Evolutionary conservation across 1,140 invertebrate genomes (phyloP).

Genomic region (Brachionus plicatilis): DNA sequence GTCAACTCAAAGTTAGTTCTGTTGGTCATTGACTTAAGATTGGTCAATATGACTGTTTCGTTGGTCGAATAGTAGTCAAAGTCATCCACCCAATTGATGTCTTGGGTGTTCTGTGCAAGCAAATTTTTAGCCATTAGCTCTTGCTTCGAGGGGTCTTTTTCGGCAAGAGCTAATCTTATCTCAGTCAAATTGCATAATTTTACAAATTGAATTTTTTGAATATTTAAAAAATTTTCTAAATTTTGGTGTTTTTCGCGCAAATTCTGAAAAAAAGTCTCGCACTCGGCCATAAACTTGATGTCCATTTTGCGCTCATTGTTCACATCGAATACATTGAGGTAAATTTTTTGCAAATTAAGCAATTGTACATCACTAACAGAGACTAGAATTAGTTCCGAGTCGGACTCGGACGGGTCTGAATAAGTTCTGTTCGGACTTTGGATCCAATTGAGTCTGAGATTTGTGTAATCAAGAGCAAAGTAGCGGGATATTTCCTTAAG

Average conservation of each 20-base stretch:
- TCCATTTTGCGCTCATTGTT: constrained; percentile 5
- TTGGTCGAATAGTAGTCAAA: neutral
- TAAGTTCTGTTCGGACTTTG: neutral
- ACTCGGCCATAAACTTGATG: neutral
- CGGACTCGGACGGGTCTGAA: neutral
- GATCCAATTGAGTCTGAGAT: constrained; percentile 19
- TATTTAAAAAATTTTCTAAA: constrained; percentile 12
- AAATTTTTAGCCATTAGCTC: neutral
- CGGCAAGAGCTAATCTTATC: neutral
- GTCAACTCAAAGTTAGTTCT: neutral
- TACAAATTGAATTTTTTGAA: neutral
- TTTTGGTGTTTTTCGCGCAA: neutral
- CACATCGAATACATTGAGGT: neutral
- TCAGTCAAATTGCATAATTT: constrained; percentile 13
- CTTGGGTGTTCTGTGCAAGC: neutral
- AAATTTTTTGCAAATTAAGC: constrained; percentile 20
- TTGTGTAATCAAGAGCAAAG: neutral
- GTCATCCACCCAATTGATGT: neutral
- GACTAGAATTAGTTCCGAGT: neutral
- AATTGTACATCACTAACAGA: constrained; percentile 13
- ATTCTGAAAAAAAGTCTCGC: neutral
- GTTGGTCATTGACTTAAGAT: neutral
- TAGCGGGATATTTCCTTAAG: constrained; percentile 7
- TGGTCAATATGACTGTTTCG: neutral
- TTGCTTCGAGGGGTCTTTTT: neutral